phyloP scores from a whole-genome alignment of 2,888 invertebrate species.

The Prostheceraeus crozeri region DNA sequence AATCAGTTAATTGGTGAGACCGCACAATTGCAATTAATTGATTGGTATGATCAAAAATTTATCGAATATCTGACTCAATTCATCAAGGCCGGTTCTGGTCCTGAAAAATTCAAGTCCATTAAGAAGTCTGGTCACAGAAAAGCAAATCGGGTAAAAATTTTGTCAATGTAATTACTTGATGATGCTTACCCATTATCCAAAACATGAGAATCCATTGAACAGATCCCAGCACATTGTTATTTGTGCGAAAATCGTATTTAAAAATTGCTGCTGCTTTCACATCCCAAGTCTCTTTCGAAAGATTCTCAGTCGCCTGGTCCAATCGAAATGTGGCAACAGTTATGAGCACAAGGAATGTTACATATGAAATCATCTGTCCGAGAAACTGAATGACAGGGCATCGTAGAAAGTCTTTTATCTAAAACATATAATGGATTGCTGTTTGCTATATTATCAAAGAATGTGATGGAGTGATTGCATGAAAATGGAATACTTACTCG shows the following conservation, averaged over 20 bases:
- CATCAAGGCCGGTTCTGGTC: no score
- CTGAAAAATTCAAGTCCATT: no score
- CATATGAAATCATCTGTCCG: slow-evolving; percentile 63
- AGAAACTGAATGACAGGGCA: slow-evolving; percentile 66
- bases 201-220: slow-evolving; percentile 40
- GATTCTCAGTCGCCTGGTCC: slow-evolving; percentile 36
- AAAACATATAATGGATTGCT: neutral
- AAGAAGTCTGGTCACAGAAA: no score
- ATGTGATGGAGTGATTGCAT: no score
- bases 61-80: no score
- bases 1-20: no score
- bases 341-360: slow-evolving; percentile 63
- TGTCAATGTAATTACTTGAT: no score
- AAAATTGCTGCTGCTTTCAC: slow-evolving; percentile 15
- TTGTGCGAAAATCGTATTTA: slow-evolving; percentile 35
- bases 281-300: neutral
- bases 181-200: slow-evolving; percentile 42
- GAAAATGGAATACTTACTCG: slow-evolving; percentile 5
- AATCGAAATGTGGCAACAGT: slow-evolving; percentile 62
- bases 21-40: no score
- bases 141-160: no score
- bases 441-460: neutral
- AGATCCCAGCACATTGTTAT: slow-evolving; percentile 35
- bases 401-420: slow-evolving; percentile 43
- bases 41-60: no score